Evolutionary conservation across 2,113 vertebrate genomes (phyloP).

Genomic region (Melanerpes formicivorus): DNA sequence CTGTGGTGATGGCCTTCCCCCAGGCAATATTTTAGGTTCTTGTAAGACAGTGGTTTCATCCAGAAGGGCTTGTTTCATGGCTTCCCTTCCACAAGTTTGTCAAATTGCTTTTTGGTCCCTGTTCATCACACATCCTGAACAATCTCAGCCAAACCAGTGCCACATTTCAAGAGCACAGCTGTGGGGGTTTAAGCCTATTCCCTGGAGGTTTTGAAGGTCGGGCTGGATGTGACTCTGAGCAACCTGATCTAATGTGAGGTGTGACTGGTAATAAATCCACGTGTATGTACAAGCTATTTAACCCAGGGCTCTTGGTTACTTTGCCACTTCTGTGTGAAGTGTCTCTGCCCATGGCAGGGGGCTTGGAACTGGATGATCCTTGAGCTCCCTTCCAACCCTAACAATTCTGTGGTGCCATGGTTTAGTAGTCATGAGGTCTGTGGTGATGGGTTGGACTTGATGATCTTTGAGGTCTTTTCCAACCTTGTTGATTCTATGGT

Average conservation of each 20-base stretch:
- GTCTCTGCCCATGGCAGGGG: too few relatives aligned
- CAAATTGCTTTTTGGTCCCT: neutral
- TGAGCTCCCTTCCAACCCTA: too few relatives aligned
- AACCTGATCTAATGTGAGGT: too few relatives aligned
- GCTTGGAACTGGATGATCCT: too few relatives aligned
- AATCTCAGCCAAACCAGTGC: neutral
- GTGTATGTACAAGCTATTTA: neutral
- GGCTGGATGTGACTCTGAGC: too few relatives aligned
- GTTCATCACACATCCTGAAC: neutral
- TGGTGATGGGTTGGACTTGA: too few relatives aligned
- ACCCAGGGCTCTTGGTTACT: neutral
- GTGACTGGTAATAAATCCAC: neutral
- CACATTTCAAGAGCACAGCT: rapidly evolving
- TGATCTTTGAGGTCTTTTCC: too few relatives aligned
- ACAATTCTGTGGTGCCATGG: too few relatives aligned
- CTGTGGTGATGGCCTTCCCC: neutral
- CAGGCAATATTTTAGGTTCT: neutral
- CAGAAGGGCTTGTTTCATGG: neutral
- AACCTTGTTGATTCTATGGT: too few relatives aligned
- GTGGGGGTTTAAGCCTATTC: neutral
- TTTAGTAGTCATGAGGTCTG: too few relatives aligned
- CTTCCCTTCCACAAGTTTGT: neutral
- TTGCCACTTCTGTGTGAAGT: neutral
- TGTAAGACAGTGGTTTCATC: neutral
- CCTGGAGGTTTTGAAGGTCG: neutral